Evolutionary conservation across 2,888 invertebrate species (phyloP).

Genomic region (Trachelus tabidus): DNA sequence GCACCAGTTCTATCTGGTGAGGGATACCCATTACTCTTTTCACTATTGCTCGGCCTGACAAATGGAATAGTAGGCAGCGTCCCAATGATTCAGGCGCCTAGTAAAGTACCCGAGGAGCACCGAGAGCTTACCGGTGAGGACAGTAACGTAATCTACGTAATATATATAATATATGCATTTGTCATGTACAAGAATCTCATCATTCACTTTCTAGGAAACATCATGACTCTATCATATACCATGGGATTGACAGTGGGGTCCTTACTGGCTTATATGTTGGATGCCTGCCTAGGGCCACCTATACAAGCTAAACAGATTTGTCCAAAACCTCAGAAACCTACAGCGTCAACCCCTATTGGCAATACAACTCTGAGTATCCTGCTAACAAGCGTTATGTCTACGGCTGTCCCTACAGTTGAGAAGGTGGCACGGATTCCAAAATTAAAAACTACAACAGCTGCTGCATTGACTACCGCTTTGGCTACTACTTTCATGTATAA

Average conservation of each 20-base stretch:
- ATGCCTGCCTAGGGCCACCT: slow-evolving; percentile 63
- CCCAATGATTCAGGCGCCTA: slow-evolving; percentile 92
- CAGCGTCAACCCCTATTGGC: slow-evolving; percentile 31
- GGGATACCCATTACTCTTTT: slow-evolving; percentile 75
- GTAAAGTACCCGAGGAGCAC: slow-evolving; percentile 85
- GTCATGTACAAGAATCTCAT: not conserved
- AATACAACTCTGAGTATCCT: slow-evolving; percentile 45
- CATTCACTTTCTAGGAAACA: slow-evolving; percentile 75
- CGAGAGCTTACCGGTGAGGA: slow-evolving; percentile 84
- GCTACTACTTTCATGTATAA: slow-evolving; percentile 46
- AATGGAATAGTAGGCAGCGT: slow-evolving; percentile 92
- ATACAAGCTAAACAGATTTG: slow-evolving; percentile 58
- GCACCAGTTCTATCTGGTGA: slow-evolving; percentile 78
- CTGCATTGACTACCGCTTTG: slow-evolving; percentile 40
- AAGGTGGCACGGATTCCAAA: slow-evolving; percentile 43
- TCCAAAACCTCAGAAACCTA: slow-evolving; percentile 34
- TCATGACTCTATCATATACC: slow-evolving; percentile 93
- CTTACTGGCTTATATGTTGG: slow-evolving; percentile 83
- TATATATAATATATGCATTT: slow-evolving; percentile 6
- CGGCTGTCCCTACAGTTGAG: slow-evolving; percentile 37
- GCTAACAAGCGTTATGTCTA: slow-evolving; percentile 50
- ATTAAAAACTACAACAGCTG: slow-evolving; percentile 42
- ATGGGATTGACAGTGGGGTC: slow-evolving; percentile 88
- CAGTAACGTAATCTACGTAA: not conserved
- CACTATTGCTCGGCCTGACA: slow-evolving; percentile 79